Base-by-base conservation (phyloP, 1,140 invertebrate genomes). In the Brachionus asplanchnoidis region DNA sequence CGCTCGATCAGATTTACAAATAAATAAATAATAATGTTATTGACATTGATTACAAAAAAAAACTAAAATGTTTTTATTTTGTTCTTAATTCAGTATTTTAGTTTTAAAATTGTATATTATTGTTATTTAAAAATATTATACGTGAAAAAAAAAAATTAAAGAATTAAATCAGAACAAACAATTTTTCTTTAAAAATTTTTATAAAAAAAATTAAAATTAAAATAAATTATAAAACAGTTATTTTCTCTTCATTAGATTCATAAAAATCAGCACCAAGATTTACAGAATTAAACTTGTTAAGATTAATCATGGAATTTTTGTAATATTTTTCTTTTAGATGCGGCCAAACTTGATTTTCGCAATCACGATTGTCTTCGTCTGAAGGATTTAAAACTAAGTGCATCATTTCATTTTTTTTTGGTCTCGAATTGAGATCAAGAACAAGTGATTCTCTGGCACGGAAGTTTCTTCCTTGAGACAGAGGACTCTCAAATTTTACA, bases 181-280 rank as follows among this genome's bases (percentile, higher is more conserved):
- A 36, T 36, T 0, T 36, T 6, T 36, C 1, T 36, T 1, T 36
- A 7, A 0, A 6, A 36, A 36, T 36, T 36, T 36, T 36, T 36
- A 36, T 6, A 36, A 36, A 36, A 36, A 6, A 36, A 32, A 32
- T 56, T 20, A 23, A 68, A 36, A 28, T 12, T 14, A 28, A 26
- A 28, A 32, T 73, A 17, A 73, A 7, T 77, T 77, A 77, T 77
- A 77, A 77, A 46, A 77, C 73, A 20, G 73, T 77, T n/a, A 77
- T 26, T 50, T 77, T 77, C 12, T 77, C 73, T 46, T 77, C 40
- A 26, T 77, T 77, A 46, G 73, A 50, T 77, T 77, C 73, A 26
- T 77, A 77, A 46, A 20, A 77, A 77, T 77, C 73, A 77, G 73
- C 73, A 77, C 73, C 73, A 77, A 23, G n/a, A 77, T 77, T 50